Conservation (phyloP, 37 sponge, comb jelly and placozoan genomes). For the Oscarella lobularis region DNA sequence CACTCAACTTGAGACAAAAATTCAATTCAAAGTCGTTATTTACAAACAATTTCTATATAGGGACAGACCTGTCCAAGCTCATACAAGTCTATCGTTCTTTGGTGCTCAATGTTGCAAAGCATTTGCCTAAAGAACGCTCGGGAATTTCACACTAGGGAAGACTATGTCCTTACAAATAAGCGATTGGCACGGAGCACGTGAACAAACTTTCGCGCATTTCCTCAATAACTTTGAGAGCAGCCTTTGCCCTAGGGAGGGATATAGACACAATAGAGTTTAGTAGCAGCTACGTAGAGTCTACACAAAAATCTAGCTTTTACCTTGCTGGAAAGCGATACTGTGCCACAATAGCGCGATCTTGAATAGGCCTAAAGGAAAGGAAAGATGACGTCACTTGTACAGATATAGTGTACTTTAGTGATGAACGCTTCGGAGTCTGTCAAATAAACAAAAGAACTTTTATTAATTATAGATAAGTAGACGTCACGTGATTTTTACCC, state of each 20-base stretch:
- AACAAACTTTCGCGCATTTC: conserved; percentile 56
- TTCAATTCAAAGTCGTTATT: too few species aligned
- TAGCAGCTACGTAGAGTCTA: too few species aligned
- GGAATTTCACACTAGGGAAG: background rate
- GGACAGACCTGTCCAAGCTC: background rate
- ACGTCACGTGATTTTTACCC: too few species aligned
- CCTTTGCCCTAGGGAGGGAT: conserved; percentile 2
- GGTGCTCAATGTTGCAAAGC: background rate
- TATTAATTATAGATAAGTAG: too few species aligned
- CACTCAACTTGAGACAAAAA: too few species aligned
- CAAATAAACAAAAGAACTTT: too few species aligned
- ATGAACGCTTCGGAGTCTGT: too few species aligned
- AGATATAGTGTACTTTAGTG: too few species aligned
- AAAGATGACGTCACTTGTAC: too few species aligned
- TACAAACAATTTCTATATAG: too few species aligned
- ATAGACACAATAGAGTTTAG: too few species aligned
- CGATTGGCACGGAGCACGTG: conserved; percentile 42
- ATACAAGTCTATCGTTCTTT: background rate
- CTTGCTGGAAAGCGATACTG: background rate
- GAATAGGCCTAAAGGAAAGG: background rate
- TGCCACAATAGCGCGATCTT: background rate
- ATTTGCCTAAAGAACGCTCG: background rate
- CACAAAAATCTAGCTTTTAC: too few species aligned
- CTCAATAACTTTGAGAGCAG: conserved; percentile 41
- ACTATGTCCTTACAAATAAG: conserved; percentile 29